These are phyloP conservation scores for Dasypolia templi DNA, from an alignment of 2,888 invertebrate genomes.

Conservation along the genomic window DNA sequence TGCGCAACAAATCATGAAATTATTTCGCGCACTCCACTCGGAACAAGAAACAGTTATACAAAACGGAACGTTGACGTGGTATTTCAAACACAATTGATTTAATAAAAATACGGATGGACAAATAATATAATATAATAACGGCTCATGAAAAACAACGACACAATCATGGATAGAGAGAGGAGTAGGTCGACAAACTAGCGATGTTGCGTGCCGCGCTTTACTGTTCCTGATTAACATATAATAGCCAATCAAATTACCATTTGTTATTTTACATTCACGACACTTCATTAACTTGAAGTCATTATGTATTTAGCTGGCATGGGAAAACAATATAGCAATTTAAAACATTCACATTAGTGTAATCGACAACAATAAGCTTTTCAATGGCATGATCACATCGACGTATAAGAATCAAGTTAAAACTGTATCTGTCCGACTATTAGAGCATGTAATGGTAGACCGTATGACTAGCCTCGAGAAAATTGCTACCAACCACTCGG, in stretches of 20 bases:
- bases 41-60: constrained; percentile 63
- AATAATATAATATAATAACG: constrained; percentile 44
- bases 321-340: constrained; percentile 67
- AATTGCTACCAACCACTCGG: constrained; percentile 77
- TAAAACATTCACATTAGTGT: constrained; percentile 58
- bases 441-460: constrained; percentile 81
- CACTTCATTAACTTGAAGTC: constrained; percentile 74
- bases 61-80: constrained; percentile 64
- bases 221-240: constrained; percentile 82
- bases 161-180: constrained; percentile 52
- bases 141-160: constrained; percentile 54
- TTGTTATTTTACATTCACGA: constrained; percentile 76
- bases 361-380: constrained; percentile 30
- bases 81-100: constrained; percentile 57
- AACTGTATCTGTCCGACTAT: constrained; percentile 77
- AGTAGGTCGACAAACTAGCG: constrained; percentile 64
- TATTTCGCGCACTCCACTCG: constrained; percentile 51
- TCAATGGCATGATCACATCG: constrained; percentile 47
- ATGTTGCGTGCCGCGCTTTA: constrained; percentile 75
- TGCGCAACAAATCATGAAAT: constrained; percentile 61
- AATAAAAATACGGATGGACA: constrained; percentile 58
- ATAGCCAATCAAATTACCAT: constrained; percentile 80
- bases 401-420: constrained; percentile 70
- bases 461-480: constrained; percentile 77
- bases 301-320: constrained; percentile 71